Percentiles rank a stretch among this genome's conserved stretches.
phyloP scores from a whole-genome alignment of 1,140 invertebrate genomes.

The Trichomalopsis sarcophagae region DNA sequence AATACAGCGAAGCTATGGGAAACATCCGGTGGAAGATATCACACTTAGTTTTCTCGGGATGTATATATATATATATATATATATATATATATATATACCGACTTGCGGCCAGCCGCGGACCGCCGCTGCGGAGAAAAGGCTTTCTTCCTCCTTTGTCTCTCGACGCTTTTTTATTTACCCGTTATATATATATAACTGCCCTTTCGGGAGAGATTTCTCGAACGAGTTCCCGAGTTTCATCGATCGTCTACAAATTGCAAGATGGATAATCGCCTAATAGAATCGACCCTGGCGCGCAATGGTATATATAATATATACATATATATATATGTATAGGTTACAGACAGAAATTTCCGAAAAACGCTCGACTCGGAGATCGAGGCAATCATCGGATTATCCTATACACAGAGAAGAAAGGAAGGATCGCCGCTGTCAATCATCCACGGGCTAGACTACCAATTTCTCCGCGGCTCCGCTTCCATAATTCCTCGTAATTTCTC shows the following conservation, averaged over 20 bases:
- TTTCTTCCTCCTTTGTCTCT: background rate
- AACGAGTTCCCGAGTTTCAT: no score
- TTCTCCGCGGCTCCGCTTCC: constrained; percentile 62
- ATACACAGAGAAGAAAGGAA: constrained; percentile 19
- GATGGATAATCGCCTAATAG: background rate
- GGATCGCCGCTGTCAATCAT: constrained; percentile 71
- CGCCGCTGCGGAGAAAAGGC: background rate
- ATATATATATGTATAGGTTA: background rate
- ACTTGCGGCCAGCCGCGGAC: background rate
- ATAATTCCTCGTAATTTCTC: constrained; percentile 75
- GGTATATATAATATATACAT: no score
- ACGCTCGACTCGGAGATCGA: background rate
- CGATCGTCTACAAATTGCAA: background rate
- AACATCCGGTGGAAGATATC: constrained; percentile 39
- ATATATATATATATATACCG: no score
- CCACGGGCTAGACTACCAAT: constrained; percentile 74
- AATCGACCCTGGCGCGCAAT: constrained; percentile 1
- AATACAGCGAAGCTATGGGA: constrained; percentile 22
- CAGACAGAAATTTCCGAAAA: background rate
- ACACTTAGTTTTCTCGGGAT: background rate
- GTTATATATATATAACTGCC: no score
- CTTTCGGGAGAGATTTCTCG: no score
- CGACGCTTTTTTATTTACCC: no score
- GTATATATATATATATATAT: no score
- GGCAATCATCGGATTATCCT: constrained; percentile 46